phyloP scores from a whole-genome alignment of 2,113 vertebrate genomes.

The Symphodus melops region DNA sequence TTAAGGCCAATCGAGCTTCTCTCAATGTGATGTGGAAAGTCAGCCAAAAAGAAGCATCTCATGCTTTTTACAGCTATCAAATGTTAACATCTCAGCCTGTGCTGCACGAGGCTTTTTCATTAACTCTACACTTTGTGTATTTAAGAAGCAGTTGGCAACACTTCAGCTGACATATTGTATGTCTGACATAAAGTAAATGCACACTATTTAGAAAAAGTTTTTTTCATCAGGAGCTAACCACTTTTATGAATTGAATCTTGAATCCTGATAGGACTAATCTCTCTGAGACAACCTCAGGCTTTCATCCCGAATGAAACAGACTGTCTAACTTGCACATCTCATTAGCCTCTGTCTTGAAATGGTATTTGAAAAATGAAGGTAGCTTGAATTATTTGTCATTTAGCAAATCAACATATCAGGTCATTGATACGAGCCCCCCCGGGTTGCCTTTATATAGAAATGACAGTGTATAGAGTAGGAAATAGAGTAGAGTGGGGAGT shows the following conservation, averaged over 20 bases:
- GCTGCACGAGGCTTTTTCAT: not conserved
- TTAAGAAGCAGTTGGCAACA: not conserved
- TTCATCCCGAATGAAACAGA: slow-evolving; percentile 16
- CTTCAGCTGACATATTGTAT: not conserved
- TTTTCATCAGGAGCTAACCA: slow-evolving; percentile 14
- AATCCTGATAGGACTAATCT: slow-evolving; percentile 35
- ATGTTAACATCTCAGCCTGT: not conserved
- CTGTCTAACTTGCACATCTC: not conserved
- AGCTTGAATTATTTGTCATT: not conserved
- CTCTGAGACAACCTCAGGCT: slow-evolving; percentile 4
- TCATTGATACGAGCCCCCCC: too few relatives aligned
- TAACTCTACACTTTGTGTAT: not conserved
- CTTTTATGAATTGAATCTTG: slow-evolving; percentile 29
- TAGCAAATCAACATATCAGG: too few relatives aligned
- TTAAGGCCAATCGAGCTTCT: not conserved
- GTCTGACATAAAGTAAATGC: not conserved
- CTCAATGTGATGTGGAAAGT: not conserved
- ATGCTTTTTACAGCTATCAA: slow-evolving; percentile 3
- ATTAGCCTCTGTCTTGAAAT: slow-evolving; percentile 4
- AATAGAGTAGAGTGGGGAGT: too few relatives aligned
- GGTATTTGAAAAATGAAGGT: not conserved
- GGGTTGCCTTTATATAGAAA: too few relatives aligned
- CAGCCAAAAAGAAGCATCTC: not conserved
- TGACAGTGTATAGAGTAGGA: too few relatives aligned
- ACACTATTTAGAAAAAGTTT: not conserved